These are phyloP conservation scores for roundworm (Caenorhabditis elegans) DNA, from an alignment of 1,140 invertebrate genomes.

Conservation along the genomic window WBcel235 BX284603.4:4621001-4621500, in stretches of 20 bases:
- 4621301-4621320: too few relatives aligned
- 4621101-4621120: conserved; percentile 1
- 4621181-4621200: conserved; percentile 87
- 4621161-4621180: conserved; percentile 88
- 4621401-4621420: conserved; percentile 74
- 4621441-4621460: conserved; percentile 94
- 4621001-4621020: not conserved
- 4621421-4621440: conserved; percentile 95
- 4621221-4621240: too few relatives aligned
- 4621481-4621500: conserved; percentile 83
- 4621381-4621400: too few relatives aligned
- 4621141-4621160: conserved; percentile 79
- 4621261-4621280: too few relatives aligned
- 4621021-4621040: conserved; percentile 67
- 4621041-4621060: conserved; percentile 84
- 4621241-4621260: too few relatives aligned
- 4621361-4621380: too few relatives aligned
- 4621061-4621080: conserved; percentile 81
- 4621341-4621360: too few relatives aligned
- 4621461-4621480: conserved; percentile 84
- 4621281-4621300: too few relatives aligned
- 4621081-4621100: conserved; percentile 67
- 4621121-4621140: conserved; percentile 74
- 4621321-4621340: too few relatives aligned
- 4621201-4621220: conserved; percentile 74